phyloP scores from a whole-genome alignment of 37 sponge, comb jelly and placozoan species.

The Hexactinellida sp. region DNA sequence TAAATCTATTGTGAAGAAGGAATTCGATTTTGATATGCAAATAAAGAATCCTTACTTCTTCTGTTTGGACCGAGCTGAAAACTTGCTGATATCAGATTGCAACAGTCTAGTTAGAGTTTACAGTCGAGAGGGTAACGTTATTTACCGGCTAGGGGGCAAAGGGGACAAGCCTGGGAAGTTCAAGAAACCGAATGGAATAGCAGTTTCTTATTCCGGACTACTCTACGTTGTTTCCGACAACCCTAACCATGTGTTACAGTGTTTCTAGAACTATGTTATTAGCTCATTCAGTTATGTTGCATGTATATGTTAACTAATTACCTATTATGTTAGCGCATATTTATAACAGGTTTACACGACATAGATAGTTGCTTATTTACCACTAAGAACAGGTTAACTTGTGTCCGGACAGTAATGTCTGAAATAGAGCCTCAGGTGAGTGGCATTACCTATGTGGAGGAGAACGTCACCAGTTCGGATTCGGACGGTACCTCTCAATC shows the following conservation, averaged over 20 bases:
- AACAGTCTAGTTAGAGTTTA: background rate
- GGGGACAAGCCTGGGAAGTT: background rate
- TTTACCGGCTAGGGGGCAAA: background rate
- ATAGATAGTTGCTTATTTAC: no score
- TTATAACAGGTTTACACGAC: no score
- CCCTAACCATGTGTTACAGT: background rate
- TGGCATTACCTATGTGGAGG: background rate
- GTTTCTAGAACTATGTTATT: background rate
- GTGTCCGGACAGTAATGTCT: no score
- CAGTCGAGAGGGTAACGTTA: background rate
- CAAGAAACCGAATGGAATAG: conserved; percentile 1
- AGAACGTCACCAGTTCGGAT: background rate
- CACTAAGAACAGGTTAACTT: no score
- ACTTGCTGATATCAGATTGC: background rate
- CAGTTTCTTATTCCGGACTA: background rate
- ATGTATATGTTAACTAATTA: no score
- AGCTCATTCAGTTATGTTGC: no score
- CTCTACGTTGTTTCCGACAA: background rate
- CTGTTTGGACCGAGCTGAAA: conserved; percentile 3
- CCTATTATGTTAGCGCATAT: no score
- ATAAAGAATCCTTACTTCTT: conserved; percentile 5
- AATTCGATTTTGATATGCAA: conserved; percentile 5
- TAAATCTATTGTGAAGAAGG: background rate
- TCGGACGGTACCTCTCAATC: background rate
- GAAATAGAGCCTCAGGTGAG: no score